Conservation (phyloP, 2,797 vertebrate species). For the Poeciliopsis gracilis region DNA sequence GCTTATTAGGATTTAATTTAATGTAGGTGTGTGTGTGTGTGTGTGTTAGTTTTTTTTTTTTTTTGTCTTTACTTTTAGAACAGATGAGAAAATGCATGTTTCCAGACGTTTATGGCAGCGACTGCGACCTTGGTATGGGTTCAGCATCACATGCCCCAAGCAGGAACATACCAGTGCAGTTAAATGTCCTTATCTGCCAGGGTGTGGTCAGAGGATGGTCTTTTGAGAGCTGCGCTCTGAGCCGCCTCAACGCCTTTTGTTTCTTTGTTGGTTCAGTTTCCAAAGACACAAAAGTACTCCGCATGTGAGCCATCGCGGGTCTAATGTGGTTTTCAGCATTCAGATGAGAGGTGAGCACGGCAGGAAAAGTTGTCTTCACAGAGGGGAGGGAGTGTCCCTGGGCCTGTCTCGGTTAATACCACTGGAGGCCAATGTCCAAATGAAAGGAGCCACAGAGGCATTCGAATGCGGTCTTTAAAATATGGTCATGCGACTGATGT, state of each 20-base stretch:
- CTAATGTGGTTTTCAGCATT: slow-evolving; percentile 30
- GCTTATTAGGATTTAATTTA: not conserved
- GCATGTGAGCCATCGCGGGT: slow-evolving; percentile 20
- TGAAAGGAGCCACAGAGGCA: not conserved
- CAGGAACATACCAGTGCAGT: slow-evolving; percentile 36
- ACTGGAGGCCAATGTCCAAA: slow-evolving; percentile 9
- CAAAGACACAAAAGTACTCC: slow-evolving; percentile 43
- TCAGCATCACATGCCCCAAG: not conserved
- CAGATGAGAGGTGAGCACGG: slow-evolving; percentile 14
- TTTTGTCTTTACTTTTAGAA: not conserved
- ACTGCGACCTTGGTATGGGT: not conserved
- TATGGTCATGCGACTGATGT: slow-evolving; percentile 32
- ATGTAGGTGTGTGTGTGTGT: not conserved
- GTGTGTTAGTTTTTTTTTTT: not conserved
- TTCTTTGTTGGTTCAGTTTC: slow-evolving; percentile 54
- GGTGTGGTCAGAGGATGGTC: slow-evolving; percentile 68
- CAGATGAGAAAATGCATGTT: not conserved
- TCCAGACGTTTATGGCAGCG: not conserved
- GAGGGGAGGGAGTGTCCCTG: not conserved
- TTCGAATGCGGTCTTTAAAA: slow-evolving; percentile 19
- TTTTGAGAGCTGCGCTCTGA: slow-evolving; percentile 42
- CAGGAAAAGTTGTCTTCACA: slow-evolving; percentile 1
- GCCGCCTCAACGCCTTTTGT: slow-evolving; percentile 50
- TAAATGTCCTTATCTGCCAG: slow-evolving; percentile 55
- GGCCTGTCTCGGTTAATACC: not conserved